Evolutionary conservation across 1,140 invertebrate genomes (phyloP), one percentile per base, ranked within the genome.

Genomic region (Neoseiulus cucumeris): DNA sequence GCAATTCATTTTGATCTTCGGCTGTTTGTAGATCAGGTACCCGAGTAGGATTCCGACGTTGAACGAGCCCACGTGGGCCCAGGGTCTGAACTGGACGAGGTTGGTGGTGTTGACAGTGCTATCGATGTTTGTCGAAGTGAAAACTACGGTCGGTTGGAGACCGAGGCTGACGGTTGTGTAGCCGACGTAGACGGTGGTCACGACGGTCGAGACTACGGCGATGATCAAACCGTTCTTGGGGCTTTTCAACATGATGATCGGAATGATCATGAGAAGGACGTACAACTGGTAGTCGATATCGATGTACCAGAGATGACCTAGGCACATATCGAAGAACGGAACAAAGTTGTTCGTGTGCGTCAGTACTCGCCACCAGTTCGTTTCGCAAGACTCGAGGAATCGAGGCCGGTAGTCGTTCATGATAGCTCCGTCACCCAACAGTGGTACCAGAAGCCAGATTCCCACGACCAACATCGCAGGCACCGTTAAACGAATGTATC

Each of bases 291-390:
- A 39, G 59, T 69, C 68, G 0, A 44, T 41, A 20, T 67, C 68
- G 17, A 69, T 67, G 33, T 69, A 69, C 68, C 68, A 69, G 0
- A 41, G 33, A 20, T 69, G 68, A 6, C 20, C 20, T 20, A 69
- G 55, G 42, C 68, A 69, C 68, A 59, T 59, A 20, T 59, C 51
- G 22, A 59, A 59, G 1, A 80, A 81, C 33, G 82, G 76, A 1
- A 87, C 78, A 66, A 89, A 85, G 73, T 90, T 91, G 72, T 89
- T 89, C n/a, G 90, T 79, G 72, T 88, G 89, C 1, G 90, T 76
- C 14, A 90, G 74, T 72, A 89, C 89, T 0, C 82, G 79, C 88
- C 88, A 91, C 88, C 87, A 89, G 20, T 83, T 84, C 7, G 79
- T 74, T 33, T 59, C 51, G 51, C 51, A 59, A 14, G 51, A 59